Percentiles rank a stretch among this genome's conserved stretches.
phyloP scores from a whole-genome alignment of 2,113 vertebrate species.

The Oxyura jamaicensis region DNA sequence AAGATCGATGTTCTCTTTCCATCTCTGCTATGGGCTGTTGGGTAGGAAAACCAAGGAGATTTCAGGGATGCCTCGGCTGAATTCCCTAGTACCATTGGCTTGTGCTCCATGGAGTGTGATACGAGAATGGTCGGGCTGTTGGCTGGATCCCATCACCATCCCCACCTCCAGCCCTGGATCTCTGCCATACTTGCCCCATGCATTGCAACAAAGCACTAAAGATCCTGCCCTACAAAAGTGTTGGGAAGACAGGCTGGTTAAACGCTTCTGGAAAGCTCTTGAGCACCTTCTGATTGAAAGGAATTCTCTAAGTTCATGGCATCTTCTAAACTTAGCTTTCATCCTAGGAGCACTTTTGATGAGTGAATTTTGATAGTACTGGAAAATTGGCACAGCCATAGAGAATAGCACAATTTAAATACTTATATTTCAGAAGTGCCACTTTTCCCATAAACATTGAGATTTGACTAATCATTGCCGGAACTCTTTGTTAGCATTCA shows the following conservation, averaged over 20 bases:
- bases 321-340: neutral
- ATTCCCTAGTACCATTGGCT: neutral
- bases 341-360: neutral
- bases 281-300: neutral
- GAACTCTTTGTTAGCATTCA: neutral
- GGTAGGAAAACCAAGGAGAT: neutral
- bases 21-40: neutral
- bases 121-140: neutral
- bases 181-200: neutral
- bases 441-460: conserved; percentile 46
- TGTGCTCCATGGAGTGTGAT: neutral
- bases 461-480: conserved; percentile 33
- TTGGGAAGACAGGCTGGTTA: neutral
- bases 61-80: neutral
- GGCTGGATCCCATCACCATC: neutral
- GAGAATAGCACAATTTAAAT: conserved; percentile 52
- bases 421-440: conserved; percentile 34
- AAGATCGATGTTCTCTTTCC: neutral
- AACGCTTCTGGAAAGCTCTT: neutral
- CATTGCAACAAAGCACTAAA: neutral
- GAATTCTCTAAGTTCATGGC: neutral
- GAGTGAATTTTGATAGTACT: conserved; percentile 14
- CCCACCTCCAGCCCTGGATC: neutral
- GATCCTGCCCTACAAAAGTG: neutral
- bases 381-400: conserved; percentile 26